Base-by-base conservation (phyloP, 1,140 invertebrate species). In the Hylyphantes graminicola region DNA sequence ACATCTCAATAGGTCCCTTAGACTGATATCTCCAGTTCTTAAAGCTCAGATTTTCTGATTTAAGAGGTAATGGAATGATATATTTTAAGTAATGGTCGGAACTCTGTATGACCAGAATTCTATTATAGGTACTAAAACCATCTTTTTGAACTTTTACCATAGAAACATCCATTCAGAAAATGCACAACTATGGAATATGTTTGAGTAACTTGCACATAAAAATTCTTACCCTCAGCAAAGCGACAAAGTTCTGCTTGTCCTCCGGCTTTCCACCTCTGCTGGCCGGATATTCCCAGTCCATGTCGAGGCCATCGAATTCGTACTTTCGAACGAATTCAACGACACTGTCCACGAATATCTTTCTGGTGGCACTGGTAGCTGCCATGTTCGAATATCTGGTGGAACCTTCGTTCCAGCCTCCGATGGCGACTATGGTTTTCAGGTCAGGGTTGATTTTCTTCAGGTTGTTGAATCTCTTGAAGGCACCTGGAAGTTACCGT, bases 341-440 rank as follows among this genome's bases (percentile, higher is more conserved):
- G 0, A 92, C 91, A 57, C 80, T 85, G 50, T 87, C 77, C 2
- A 88, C 86, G 77, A 88, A 88, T 7, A 85, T 85, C 59, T 89
- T 89, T 80, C 95, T 91, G 9, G 89, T 89, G 5, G 89, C 88
- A 0, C 91, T 88, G 78, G 91, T 91, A 8, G 91, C 90, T 0
- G 93, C 94, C 91, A 97, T 92, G 0, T 89, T 90, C 0, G 95
- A 96, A 88, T 95, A 97, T 87, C 95, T 95, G 19, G 61, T 59
- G 0, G 94, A 95, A 0, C 95, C 95, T 89, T 96, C 95, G 87
- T 95, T 96, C 95, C 95, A 96, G 1, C 94, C 94, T 13, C 94
- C 95, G 76, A 95, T 92, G 0, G 93, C 93, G 0, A 95, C 87
- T n/a, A 95, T 67, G 0, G 92, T 90, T 87, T 95, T 95, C 0